Conservation (phyloP, 2,888 invertebrate genomes). For the Lissonota sp. region DNA sequence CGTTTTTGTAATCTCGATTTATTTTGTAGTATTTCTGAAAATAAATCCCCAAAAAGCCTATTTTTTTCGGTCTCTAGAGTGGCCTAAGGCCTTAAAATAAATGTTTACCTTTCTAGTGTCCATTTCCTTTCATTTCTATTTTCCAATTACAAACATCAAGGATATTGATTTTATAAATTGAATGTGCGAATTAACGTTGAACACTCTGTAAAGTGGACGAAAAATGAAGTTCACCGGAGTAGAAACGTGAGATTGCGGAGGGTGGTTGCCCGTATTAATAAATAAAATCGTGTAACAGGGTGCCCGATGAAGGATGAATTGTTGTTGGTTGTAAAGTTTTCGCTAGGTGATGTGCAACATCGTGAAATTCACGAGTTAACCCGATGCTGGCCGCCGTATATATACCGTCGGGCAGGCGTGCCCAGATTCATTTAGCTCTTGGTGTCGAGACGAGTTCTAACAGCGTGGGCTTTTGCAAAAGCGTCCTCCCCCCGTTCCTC, state of each 20-base stretch:
- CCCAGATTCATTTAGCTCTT: constrained; percentile 53
- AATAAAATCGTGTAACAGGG: not conserved
- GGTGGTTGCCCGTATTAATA: constrained; percentile 7
- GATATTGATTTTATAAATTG: too few relatives aligned
- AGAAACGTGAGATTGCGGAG: constrained; percentile 11
- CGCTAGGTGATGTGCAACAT: constrained; percentile 44
- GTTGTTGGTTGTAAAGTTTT: constrained; percentile 54
- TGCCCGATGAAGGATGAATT: constrained; percentile 35
- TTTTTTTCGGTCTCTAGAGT: too few relatives aligned
- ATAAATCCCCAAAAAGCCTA: too few relatives aligned
- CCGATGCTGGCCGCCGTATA: constrained; percentile 6
- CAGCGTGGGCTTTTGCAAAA: constrained; percentile 16
- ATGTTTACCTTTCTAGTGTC: too few relatives aligned
- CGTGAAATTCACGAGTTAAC: constrained; percentile 40
- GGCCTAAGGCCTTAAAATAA: too few relatives aligned
- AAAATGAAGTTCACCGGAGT: not conserved
- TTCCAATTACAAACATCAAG: too few relatives aligned
- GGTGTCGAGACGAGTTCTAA: constrained; percentile 49
- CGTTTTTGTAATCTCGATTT: too few relatives aligned
- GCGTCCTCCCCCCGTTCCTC: not conserved
- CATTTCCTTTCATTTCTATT: too few relatives aligned
- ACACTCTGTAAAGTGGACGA: too few relatives aligned
- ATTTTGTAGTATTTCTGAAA: too few relatives aligned
- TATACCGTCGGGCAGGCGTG: constrained; percentile 18
- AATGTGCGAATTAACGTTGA: too few relatives aligned